Base-by-base conservation (phyloP, 2,888 invertebrate genomes). In the Anorthoa munda region DNA sequence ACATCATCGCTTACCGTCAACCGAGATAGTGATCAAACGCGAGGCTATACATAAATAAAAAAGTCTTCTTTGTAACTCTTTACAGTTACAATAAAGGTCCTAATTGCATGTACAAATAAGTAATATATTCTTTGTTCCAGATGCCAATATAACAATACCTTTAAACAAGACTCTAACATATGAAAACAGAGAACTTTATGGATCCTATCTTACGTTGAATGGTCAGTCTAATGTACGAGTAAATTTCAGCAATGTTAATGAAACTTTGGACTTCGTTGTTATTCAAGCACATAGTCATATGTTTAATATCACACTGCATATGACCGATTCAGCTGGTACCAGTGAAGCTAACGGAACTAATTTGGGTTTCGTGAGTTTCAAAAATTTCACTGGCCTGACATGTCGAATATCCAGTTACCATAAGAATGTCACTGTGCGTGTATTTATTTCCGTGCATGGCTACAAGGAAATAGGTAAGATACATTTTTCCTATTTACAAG, bases 221-320 rank as follows among this genome's bases (percentile, higher is more conserved):
- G 75, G 84, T 2, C 84, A 89, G 13, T 91, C 94, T 15, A 91
- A 86, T 1, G 70, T 95, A 26, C 83, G 92, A 81, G 89, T 97
- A 2, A 88, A 92, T 75, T 92, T 97, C 50, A 87, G 76, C 1
- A 88, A 97, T 87, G 91, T 97, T 2, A 94, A 96, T 17, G 82
- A 90, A 1, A 90, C 91, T 72, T 90, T 97, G 50, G 93, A 95
- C 2, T 98, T 97, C 87, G 92, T 97, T 23, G 90, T 98, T 72
- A 92, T 97, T 56, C 98, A 98, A 97, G 96, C 96, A 7, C 98
- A 98, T 88, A 96, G 97, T 64, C 97, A 97, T 80, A 83, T 96
- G 18, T 90, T 96, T 74, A 97, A 97, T 90, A 89, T 98, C 0
- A 96, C 97, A 0, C 86, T 98, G 53, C 97, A 97, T 39, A 97